These are phyloP conservation scores for Cecidostiba fungosa DNA, from an alignment of 2,888 invertebrate genomes.

Conservation along the genomic window DNA sequence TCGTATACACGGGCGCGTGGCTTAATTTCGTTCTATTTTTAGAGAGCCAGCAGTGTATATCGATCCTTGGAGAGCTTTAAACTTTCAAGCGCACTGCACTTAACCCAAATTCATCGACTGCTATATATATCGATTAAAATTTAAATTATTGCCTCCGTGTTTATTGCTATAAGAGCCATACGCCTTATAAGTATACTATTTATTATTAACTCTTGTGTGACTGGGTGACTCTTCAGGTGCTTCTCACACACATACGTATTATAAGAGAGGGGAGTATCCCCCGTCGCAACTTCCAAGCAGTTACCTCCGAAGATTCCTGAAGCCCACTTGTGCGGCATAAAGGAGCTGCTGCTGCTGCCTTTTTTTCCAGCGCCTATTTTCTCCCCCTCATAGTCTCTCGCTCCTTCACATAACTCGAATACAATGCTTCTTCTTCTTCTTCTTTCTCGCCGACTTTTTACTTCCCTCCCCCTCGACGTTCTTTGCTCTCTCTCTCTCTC, in stretches of 20 bases:
- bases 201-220: background rate
- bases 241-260: background rate
- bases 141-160: background rate
- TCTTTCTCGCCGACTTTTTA: slow-evolving; percentile 30
- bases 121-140: slow-evolving; percentile 34
- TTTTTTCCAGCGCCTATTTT: slow-evolving; percentile 48
- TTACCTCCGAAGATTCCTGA: slow-evolving; percentile 42
- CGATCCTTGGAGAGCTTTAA: slow-evolving; percentile 40
- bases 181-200: background rate
- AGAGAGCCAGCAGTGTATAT: background rate
- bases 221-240: slow-evolving; percentile 12
- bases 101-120: slow-evolving; percentile 48
- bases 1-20: background rate
- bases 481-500: background rate
- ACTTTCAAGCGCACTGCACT: slow-evolving; percentile 40
- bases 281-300: slow-evolving; percentile 22
- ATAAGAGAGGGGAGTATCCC: background rate
- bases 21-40: slow-evolving; percentile 47
- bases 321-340: slow-evolving; percentile 40
- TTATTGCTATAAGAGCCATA: background rate
- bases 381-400: slow-evolving; percentile 15
- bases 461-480: background rate
- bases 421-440: slow-evolving; percentile 34
- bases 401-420: slow-evolving; percentile 24
- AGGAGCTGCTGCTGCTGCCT: slow-evolving; percentile 26